A percentile compares a stretch with the other conserved stretches of the same genome.
Conservation (phyloP, 2,888 invertebrate genomes). For the Cistogaster globosa region DNA sequence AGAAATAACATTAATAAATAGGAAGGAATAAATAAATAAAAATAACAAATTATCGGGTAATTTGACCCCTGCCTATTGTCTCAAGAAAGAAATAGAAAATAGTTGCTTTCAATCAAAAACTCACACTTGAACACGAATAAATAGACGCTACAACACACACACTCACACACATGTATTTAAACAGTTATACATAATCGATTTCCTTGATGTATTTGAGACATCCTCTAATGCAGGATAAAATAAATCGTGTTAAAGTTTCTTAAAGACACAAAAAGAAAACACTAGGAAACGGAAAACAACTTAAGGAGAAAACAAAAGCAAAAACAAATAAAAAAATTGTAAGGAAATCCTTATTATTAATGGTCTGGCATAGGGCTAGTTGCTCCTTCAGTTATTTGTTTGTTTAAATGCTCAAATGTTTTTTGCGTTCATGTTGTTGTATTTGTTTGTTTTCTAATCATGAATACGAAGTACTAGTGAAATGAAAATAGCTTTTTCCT, state of each 20-base stretch:
- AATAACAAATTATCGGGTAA: constrained; percentile 70
- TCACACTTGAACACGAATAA: constrained; percentile 29
- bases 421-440: constrained; percentile 14
- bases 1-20: background rate
- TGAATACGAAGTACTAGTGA: constrained; percentile 44
- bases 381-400: constrained; percentile 35
- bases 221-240: constrained; percentile 48
- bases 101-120: constrained; percentile 63
- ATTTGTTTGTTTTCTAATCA: constrained; percentile 27
- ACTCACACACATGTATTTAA: background rate
- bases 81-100: constrained; percentile 34
- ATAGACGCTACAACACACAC: background rate
- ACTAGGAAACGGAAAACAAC: constrained; percentile 23
- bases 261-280: constrained; percentile 24
- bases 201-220: constrained; percentile 59
- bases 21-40: constrained; percentile 48
- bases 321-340: constrained; percentile 29
- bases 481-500: constrained; percentile 21
- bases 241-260: constrained; percentile 44
- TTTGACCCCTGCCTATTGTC: constrained; percentile 71
- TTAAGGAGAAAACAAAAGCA: background rate
- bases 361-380: constrained; percentile 69
- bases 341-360: constrained; percentile 71
- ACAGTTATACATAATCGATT: constrained; percentile 58
- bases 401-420: constrained; percentile 20